Evolutionary conservation across 1,140 invertebrate species (phyloP), one percentile per base, ranked within the genome.

Genomic region (Brachionus angularis): DNA sequence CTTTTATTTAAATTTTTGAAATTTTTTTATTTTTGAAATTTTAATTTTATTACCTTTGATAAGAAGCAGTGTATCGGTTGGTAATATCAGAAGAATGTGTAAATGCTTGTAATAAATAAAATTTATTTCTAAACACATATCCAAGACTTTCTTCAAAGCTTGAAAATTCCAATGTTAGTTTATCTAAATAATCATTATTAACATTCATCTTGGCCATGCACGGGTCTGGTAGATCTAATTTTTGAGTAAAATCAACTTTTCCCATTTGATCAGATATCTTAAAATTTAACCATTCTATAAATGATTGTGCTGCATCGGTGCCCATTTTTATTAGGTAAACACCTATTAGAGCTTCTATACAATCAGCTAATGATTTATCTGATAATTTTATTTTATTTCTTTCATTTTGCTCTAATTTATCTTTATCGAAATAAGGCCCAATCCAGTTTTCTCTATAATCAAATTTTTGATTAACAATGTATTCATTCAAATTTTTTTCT

Each of bases 331-430:
- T 90, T 2, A 99, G 83, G 82, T 98, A 98, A 5, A 95, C 93
- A 5, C 96, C 91, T 77, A 98, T 98, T 5, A 98, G 82, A 1
- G 96, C 93, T 81, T 99, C 96, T 1, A 98, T 93, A 81, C 93
- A 96, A 84, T 99, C 96, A 1, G 96, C 96, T 74, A 99, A 91
- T 76, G 92, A 95, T 83, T 99, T 98, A 81, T 98, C 93, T 4
- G 94, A 93, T 76, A 99, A 94, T 71, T 53, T 71, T 21, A 36
- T 42, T 39, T 25, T 71, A 8, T 21, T 31, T 16, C 5, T 44
- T 29, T 33, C 1, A 29, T 42, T 27, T 31, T 64, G 0, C 16
- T 4, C 5, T 12, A 46, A 46, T 27, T 27, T 18, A 10, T 34
- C 14, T n/a, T 39, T 42, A 23, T 53, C 47, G 77, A 93, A 95